Conservation (phyloP, 2,888 invertebrate species). For the Mythimna lalbum region DNA sequence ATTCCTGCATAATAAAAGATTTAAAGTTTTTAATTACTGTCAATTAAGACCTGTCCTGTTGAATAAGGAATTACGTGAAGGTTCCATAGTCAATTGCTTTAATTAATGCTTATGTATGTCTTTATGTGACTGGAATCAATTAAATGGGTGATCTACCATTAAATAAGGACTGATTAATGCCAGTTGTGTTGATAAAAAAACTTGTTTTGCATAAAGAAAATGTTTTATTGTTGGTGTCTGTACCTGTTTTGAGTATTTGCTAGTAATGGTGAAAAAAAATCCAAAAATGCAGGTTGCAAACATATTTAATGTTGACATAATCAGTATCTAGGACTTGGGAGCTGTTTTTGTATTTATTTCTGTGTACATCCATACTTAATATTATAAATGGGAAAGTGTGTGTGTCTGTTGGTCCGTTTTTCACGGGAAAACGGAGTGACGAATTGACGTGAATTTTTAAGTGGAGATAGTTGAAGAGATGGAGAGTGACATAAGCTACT, state of each 20-base stretch:
- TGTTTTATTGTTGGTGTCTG: slow-evolving; percentile 5
- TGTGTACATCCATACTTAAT: no score
- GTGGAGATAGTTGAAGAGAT: no score
- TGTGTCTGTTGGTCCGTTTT: no score
- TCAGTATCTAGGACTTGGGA: no score
- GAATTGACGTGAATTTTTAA: no score
- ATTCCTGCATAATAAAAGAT: slow-evolving; percentile 6
- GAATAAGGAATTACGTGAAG: slow-evolving; percentile 52
- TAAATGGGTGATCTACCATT: slow-evolving; percentile 30
- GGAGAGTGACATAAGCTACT: no score
- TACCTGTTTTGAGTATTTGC: slow-evolving; percentile 9
- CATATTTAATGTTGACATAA: no score
- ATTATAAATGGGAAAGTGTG: no score
- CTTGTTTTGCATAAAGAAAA: slow-evolving; percentile 28
- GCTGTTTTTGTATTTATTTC: no score
- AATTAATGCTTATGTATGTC: slow-evolving; percentile 42
- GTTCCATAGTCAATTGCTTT: slow-evolving; percentile 44
- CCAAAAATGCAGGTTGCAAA: no score
- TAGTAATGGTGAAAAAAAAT: not conserved
- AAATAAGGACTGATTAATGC: slow-evolving; percentile 35
- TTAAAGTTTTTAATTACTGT: slow-evolving; percentile 34
- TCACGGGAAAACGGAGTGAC: no score
- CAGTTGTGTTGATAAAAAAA: slow-evolving; percentile 24
- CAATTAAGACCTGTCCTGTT: slow-evolving; percentile 31
- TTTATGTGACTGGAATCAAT: slow-evolving; percentile 50